Evolutionary conservation across 2,113 vertebrate species (phyloP).

Genomic region (Chaetops frenatus): DNA sequence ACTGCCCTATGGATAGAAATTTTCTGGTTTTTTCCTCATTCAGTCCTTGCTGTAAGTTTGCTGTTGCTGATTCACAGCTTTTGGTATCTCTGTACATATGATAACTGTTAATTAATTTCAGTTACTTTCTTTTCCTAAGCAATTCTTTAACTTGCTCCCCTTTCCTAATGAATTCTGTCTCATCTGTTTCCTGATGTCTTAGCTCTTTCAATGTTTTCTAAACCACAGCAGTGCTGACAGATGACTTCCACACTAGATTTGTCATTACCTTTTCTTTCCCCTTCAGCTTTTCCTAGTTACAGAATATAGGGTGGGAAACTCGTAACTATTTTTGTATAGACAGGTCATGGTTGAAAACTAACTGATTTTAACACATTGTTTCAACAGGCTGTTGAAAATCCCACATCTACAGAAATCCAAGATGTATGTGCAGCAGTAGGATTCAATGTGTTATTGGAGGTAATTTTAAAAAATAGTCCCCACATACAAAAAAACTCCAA

Average conservation of each 20-base stretch:
- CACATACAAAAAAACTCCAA: rapidly evolving
- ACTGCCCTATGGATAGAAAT: not conserved
- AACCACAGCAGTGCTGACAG: not conserved
- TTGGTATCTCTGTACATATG: not conserved
- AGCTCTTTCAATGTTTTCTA: not conserved
- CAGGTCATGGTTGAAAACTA: not conserved
- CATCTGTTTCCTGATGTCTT: not conserved
- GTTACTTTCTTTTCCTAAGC: not conserved
- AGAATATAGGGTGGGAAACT: not conserved
- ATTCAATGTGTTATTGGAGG: conserved; percentile 87
- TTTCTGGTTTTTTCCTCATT: not conserved
- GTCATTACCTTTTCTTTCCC: not conserved
- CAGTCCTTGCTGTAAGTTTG: not conserved
- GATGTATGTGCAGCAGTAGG: conserved; percentile 89
- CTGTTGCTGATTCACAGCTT: not conserved
- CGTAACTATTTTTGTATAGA: not conserved
- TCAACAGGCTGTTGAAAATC: conserved; percentile 91
- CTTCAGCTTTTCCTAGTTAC: not conserved
- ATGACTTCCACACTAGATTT: not conserved
- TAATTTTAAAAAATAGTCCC: not conserved
- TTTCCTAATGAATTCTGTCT: not conserved
- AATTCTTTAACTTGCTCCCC: not conserved
- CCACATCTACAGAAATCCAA: conserved; percentile 89
- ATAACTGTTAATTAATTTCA: not conserved
- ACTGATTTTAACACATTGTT: not conserved